Conservation (phyloP, 2,113 vertebrate species). For the Leiothrix lutea region DNA sequence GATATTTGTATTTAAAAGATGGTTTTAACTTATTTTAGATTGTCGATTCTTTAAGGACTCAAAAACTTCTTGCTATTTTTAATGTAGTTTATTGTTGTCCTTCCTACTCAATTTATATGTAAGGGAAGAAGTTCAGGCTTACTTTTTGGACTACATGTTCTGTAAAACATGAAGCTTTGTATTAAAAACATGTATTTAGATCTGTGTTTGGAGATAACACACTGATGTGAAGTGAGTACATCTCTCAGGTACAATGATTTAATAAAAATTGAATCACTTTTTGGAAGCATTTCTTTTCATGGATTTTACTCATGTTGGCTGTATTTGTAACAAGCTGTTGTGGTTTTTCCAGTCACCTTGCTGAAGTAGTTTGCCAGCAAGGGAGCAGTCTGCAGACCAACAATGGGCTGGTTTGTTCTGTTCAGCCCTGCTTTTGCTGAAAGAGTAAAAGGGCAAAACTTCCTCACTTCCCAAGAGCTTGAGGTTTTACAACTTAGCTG, state of each 20-base stretch:
- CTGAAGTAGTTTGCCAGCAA: not conserved
- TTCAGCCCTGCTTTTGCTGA: not conserved
- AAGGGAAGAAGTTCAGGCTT: not conserved
- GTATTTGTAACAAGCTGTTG: constrained; percentile 17
- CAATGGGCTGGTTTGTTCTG: constrained; percentile 27
- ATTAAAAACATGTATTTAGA: not conserved
- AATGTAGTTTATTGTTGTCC: fast-evolving
- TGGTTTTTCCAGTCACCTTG: constrained; percentile 37
- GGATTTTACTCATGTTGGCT: not conserved
- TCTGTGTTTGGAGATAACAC: not conserved
- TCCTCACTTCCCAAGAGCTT: not conserved
- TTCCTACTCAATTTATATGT: not conserved
- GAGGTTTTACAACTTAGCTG: not conserved
- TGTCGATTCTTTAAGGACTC: not conserved
- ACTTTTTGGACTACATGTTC: not conserved
- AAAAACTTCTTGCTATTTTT: not conserved
- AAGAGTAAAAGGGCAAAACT: not conserved
- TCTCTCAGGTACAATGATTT: not conserved
- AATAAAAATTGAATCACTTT: not conserved
- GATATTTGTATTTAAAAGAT: not conserved
- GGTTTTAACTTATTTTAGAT: not conserved
- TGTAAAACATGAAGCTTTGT: not conserved
- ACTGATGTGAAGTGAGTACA: not conserved
- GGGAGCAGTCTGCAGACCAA: not conserved
- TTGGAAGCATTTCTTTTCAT: not conserved